phyloP scores from a whole-genome alignment of 2,797 vertebrate genomes.

The Lacerta agilis region DNA sequence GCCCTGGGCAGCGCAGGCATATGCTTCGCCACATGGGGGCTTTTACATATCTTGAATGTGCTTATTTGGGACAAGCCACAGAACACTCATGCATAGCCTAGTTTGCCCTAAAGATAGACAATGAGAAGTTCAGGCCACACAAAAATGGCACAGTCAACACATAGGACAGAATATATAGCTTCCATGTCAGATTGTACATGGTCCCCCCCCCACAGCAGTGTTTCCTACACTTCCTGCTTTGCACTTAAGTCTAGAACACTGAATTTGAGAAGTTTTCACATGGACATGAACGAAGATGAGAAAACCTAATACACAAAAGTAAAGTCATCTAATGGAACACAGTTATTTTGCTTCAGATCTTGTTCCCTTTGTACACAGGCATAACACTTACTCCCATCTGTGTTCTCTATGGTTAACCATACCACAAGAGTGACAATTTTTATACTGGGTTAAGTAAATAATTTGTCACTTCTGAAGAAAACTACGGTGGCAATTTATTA shows the following conservation, averaged over 20 bases:
- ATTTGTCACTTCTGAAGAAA: constrained; percentile 67
- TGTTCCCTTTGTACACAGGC: constrained; percentile 59
- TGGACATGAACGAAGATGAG: not conserved
- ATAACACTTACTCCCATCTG: constrained; percentile 62
- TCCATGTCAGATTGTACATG: not conserved
- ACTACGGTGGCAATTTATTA: constrained; percentile 72
- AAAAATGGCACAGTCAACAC: not conserved
- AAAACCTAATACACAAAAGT: constrained; percentile 63
- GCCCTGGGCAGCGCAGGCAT: no score
- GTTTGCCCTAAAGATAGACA: not conserved
- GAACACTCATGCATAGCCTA: not conserved
- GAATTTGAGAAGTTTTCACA: not conserved
- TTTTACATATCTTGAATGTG: not conserved
- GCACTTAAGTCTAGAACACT: not conserved
- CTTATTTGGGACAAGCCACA: not conserved
- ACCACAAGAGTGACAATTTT: constrained; percentile 62
- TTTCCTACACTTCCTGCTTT: not conserved
- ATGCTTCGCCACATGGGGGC: not conserved
- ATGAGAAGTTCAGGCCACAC: not conserved
- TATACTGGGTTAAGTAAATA: constrained; percentile 78
- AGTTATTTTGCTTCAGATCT: constrained; percentile 65
- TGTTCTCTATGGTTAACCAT: constrained; percentile 63
- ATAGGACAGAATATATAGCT: not conserved
- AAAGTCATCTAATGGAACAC: constrained; percentile 67
- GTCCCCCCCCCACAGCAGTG: no score